phyloP scores from a whole-genome alignment of 2,888 invertebrate genomes.

The Drosophila peninsularis region DNA sequence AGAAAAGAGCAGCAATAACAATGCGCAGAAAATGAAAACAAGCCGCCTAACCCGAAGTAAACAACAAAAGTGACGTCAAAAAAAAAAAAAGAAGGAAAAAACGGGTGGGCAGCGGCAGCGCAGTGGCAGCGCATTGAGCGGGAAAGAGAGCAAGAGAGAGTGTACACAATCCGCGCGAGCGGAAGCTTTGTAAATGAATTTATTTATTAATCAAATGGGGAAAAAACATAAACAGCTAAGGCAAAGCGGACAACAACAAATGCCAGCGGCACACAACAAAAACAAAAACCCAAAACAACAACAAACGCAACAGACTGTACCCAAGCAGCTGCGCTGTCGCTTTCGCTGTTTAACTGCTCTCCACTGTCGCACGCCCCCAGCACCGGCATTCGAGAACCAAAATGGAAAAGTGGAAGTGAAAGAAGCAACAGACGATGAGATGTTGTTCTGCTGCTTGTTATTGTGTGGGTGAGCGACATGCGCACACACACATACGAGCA shows the following conservation, averaged over 20 bases:
- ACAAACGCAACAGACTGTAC: conserved; percentile 69
- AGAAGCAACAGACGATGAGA: conserved; percentile 66
- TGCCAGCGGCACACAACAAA: conserved; percentile 29
- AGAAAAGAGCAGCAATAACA: conserved; percentile 42
- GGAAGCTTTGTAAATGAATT: conserved; percentile 66
- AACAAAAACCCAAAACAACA: conserved; percentile 58
- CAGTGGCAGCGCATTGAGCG: not conserved
- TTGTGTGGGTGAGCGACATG: conserved; percentile 47
- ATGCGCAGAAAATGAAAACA: conserved; percentile 70
- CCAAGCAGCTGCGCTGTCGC: conserved; percentile 45
- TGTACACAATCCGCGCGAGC: conserved; percentile 24
- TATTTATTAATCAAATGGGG: conserved; percentile 72
- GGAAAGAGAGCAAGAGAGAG: conserved; percentile 12
- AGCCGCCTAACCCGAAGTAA: conserved; percentile 64
- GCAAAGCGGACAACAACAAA: conserved; percentile 47
- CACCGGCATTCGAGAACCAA: conserved; percentile 43
- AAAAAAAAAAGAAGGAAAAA: no score
- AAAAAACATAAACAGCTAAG: conserved; percentile 58
- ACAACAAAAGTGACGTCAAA: conserved; percentile 79
- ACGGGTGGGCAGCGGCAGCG: conserved; percentile 27
- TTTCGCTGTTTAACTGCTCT: conserved; percentile 6
- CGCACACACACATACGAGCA: conserved; percentile 21
- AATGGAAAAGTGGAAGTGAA: conserved; percentile 69
- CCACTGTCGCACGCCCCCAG: conserved; percentile 26
- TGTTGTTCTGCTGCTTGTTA: conserved; percentile 16